A percentile compares a stretch with the other conserved stretches of the same genome.
Conservation (phyloP, 2,888 invertebrate genomes). For the Hipparchia sbordonii region DNA sequence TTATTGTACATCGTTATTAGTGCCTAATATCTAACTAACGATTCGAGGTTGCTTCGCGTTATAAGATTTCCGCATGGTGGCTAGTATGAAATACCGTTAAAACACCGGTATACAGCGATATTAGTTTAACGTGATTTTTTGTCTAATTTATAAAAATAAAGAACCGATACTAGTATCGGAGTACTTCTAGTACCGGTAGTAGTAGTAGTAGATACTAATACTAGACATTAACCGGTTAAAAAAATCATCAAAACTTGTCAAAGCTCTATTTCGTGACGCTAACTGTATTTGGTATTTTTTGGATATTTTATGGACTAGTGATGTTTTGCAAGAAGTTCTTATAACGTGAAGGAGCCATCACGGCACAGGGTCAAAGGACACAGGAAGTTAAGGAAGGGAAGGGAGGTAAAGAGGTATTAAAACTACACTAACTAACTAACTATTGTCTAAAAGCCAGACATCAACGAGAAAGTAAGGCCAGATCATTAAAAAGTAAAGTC, state of each 20-base stretch:
- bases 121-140: not conserved
- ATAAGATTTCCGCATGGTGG: not conserved
- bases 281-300: not conserved
- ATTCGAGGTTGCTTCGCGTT: constrained; percentile 3
- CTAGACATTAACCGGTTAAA: too few relatives aligned
- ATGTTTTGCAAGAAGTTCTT: not conserved
- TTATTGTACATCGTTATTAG: constrained; percentile 76
- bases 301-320: not conserved
- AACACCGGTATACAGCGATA: not conserved
- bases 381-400: constrained; percentile 3
- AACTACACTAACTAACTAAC: constrained; percentile 39
- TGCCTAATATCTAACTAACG: constrained; percentile 62
- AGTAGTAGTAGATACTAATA: too few relatives aligned
- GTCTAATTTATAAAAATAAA: not conserved
- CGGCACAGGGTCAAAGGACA: not conserved
- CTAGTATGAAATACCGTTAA: not conserved
- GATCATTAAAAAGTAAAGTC: constrained; percentile 56
- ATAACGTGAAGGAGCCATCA: not conserved
- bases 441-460: constrained; percentile 56
- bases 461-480: constrained; percentile 60
- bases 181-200: too few relatives aligned
- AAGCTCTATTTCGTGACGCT: too few relatives aligned
- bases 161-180: not conserved
- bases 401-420: constrained; percentile 6
- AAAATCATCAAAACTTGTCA: too few relatives aligned